Evolutionary conservation across 2,113 vertebrate genomes (phyloP), one percentile per base, ranked within the genome.

Genomic region (Otolemur garnettii): DNA sequence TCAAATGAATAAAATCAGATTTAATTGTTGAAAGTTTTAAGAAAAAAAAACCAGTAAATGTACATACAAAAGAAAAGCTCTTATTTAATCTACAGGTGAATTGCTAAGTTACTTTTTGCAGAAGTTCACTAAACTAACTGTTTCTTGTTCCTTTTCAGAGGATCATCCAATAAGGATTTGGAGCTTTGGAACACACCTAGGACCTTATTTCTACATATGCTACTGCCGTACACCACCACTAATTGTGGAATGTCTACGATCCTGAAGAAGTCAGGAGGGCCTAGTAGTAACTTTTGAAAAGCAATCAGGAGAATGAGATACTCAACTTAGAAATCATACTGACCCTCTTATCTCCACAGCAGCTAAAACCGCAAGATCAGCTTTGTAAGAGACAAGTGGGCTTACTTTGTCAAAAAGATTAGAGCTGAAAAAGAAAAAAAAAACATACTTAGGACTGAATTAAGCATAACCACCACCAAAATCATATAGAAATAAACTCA

Each of bases 271-370:
- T 7, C 22, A 55, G 26, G 45, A 50, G 45, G 18, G 60, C 10
- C 68, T 11, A 14, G 12, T 0, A 59, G 42, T 30, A 33, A 45
- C n/a, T 15, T 42, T 60, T 55, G 22, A 13, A 66, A 71, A 69
- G 26, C 7, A 80, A 79, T n/a, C 42, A n/a, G 0, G 24, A 82
- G 38, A 33, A 89, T 11, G 21, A 57, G 22, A 77, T 30, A 66
- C 10, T 83, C 86, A 57, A 85, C 96, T 12, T 1, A 57, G 6
- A 35, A 60, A 59, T 85, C 85, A 4, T 74, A 92, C 98, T 98
- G 98, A 99, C 99, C 99, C 99, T 99, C 99, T 99, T 93, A 99
- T 99, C 98, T 99, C 99, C 89, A 99, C 99, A 96, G 98, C 99
- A 81, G 99, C 99, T 64, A 98, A 98, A 91, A 99, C 99, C 7